A percentile compares a stretch with the other conserved stretches of the same genome.
Conservation (phyloP, 1,140 invertebrate species). For the Andrena cerasifolii region DNA sequence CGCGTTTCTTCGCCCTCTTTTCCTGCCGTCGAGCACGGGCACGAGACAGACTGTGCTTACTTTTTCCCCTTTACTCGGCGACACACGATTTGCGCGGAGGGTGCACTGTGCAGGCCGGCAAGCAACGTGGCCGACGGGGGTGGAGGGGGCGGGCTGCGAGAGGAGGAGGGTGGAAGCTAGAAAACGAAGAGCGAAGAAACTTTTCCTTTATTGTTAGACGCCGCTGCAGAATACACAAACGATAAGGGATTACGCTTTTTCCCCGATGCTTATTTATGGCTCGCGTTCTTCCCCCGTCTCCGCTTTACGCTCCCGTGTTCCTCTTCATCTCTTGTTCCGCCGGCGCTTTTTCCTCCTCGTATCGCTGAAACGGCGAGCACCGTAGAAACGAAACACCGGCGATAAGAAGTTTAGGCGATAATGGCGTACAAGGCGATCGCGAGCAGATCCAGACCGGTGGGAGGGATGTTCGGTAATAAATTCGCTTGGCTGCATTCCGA, state of each 20-base stretch:
- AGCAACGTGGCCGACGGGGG: neutral
- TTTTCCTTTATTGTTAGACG: constrained; percentile 51
- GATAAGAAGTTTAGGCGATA: constrained; percentile 46
- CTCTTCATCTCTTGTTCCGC: neutral
- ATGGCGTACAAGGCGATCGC: constrained; percentile 25
- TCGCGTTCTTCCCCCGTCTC: constrained; percentile 22
- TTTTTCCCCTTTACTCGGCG: neutral
- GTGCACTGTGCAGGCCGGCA: too few species aligned
- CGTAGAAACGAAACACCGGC: constrained; percentile 7
- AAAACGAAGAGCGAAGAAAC: constrained; percentile 19
- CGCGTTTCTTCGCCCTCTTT: constrained; percentile 35
- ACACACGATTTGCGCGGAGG: constrained; percentile 34
- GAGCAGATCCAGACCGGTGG: neutral
- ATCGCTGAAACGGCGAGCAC: neutral
- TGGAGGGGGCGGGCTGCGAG: too few species aligned
- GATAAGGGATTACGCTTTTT: constrained; percentile 56
- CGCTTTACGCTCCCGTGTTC: neutral
- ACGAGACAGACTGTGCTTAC: constrained; percentile 16
- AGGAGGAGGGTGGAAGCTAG: neutral
- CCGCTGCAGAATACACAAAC: constrained; percentile 34
- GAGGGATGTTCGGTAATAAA: constrained; percentile 15
- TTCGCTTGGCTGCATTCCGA: neutral
- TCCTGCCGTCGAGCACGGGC: neutral
- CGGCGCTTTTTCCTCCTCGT: neutral
- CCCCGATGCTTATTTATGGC: constrained; percentile 50